Evolutionary conservation across 2,888 invertebrate species (phyloP).

Genomic region (Punctoribates punctum): DNA sequence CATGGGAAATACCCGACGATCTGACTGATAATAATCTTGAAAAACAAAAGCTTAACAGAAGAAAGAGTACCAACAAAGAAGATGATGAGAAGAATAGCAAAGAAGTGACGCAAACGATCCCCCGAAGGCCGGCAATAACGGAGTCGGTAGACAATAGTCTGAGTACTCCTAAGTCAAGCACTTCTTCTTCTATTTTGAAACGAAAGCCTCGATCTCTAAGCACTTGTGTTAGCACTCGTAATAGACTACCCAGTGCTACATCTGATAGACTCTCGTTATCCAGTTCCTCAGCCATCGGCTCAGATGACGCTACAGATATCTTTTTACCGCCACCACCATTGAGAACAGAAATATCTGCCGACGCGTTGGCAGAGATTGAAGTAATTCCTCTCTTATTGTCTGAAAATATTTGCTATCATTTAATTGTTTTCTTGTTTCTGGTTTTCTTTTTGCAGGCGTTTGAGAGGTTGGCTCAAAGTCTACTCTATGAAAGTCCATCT

Average conservation of each 20-base stretch:
- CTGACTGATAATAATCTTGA: constrained; percentile 3
- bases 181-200: not conserved
- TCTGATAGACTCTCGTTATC: constrained; percentile 25
- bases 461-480: constrained; percentile 37
- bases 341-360: constrained; percentile 46
- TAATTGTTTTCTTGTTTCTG: constrained; percentile 2
- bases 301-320: constrained; percentile 29
- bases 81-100: not conserved
- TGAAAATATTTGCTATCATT: not conserved
- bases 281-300: constrained; percentile 30
- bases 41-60: constrained; percentile 16
- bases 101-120: not conserved
- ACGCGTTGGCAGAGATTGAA: constrained; percentile 48
- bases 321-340: constrained; percentile 28
- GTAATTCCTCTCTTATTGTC: constrained; percentile 29
- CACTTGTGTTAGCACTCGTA: not conserved
- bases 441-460: constrained; percentile 40
- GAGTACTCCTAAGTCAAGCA: not conserved
- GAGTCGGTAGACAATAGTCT: not conserved
- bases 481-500: constrained; percentile 27
- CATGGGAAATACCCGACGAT: constrained; percentile 34
- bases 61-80: constrained; percentile 34
- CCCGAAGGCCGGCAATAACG: not conserved
- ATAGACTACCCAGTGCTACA: constrained; percentile 4
- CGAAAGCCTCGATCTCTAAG: constrained; percentile 30